These are phyloP conservation scores for Digitonthophagus gazella DNA, from an alignment of 2,888 invertebrate species.

Conservation along the genomic window DNA sequence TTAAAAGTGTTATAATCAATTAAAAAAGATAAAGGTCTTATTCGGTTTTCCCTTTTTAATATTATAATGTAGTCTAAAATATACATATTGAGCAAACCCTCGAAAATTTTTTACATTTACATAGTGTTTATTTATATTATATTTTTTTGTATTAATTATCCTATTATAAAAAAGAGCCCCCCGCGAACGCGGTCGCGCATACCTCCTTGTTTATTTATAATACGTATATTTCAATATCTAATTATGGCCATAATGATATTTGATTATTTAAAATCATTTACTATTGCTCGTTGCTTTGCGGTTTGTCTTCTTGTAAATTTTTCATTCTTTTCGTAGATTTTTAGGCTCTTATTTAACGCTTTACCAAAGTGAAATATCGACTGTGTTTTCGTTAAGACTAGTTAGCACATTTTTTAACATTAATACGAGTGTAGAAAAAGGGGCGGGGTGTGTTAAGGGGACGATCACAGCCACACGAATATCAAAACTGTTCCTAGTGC, in stretches of 20 bases:
- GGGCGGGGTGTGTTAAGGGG: background rate
- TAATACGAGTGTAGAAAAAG: background rate
- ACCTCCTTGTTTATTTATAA: constrained; percentile 28
- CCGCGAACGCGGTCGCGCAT: background rate
- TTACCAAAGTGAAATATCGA: constrained; percentile 2
- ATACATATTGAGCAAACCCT: constrained; percentile 13
- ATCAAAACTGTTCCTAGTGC: background rate
- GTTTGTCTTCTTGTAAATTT: constrained; percentile 24
- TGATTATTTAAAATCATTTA: constrained; percentile 49
- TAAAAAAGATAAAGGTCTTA: constrained; percentile 13
- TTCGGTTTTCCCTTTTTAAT: too few relatives aligned
- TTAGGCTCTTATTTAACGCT: constrained; percentile 5
- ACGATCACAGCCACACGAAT: constrained; percentile 14
- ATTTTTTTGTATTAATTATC: background rate
- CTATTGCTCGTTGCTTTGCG: constrained; percentile 47
- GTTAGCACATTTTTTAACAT: background rate
- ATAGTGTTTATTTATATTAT: background rate
- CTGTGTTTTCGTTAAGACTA: constrained; percentile 5
- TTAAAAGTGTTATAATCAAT: background rate
- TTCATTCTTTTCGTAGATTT: constrained; percentile 14
- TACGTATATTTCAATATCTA: constrained; percentile 39
- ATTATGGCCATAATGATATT: constrained; percentile 50
- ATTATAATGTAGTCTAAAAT: constrained; percentile 9
- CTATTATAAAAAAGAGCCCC: background rate
- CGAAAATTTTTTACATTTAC: constrained; percentile 6